Evolutionary conservation across 2,797 vertebrate genomes (phyloP).

Genomic region (Streptopelia turtur): DNA sequence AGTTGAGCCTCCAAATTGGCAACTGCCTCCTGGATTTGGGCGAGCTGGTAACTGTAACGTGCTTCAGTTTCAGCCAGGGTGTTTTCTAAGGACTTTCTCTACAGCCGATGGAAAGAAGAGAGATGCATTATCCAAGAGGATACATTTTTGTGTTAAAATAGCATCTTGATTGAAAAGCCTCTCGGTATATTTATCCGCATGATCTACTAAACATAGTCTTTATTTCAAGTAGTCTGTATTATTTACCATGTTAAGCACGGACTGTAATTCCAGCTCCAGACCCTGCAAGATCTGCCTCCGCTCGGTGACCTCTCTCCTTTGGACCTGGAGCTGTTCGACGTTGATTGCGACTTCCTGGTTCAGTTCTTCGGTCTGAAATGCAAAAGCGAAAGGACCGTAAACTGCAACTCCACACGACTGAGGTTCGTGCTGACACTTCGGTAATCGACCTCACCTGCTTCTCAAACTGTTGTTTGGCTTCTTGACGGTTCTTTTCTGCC

Average conservation of each 20-base stretch:
- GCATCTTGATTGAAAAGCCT: not conserved
- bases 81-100: slow-evolving; percentile 70
- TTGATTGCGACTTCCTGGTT: slow-evolving; percentile 60
- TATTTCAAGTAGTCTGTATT: not conserved
- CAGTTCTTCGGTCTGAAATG: slow-evolving; percentile 65
- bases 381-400: not conserved
- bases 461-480: slow-evolving; percentile 87
- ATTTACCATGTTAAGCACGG: slow-evolving; percentile 72
- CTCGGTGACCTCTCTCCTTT: slow-evolving; percentile 51
- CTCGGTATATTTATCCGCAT: not conserved
- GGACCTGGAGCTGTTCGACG: slow-evolving; percentile 38
- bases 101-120: not conserved
- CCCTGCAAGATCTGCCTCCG: slow-evolving; percentile 50
- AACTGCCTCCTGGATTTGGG: slow-evolving; percentile 62
- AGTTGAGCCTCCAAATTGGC: slow-evolving; percentile 65
- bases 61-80: slow-evolving; percentile 69
- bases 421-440: not conserved
- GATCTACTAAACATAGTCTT: not conserved
- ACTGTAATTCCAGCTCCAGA: slow-evolving; percentile 75
- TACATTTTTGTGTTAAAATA: not conserved
- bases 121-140: not conserved
- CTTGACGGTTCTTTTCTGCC: slow-evolving; percentile 86
- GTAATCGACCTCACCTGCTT: slow-evolving; percentile 78
- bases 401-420: not conserved
- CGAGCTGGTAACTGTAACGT: slow-evolving; percentile 53